Conservation (phyloP, 2,113 vertebrate genomes). For the Tamias sibiricus region DNA sequence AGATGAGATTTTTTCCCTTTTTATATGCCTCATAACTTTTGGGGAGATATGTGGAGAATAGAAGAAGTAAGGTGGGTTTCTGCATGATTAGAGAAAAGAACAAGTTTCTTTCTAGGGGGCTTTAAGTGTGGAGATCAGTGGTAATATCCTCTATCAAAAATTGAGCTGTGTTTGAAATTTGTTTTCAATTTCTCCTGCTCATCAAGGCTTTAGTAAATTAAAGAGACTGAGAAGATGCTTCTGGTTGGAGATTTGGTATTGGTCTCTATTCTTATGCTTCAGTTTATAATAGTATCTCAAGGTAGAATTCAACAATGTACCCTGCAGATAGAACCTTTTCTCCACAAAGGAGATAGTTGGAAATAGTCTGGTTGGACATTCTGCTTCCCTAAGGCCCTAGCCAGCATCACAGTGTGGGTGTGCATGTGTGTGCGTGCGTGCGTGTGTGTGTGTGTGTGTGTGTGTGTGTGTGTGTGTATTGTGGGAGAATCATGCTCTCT, state of each 20-base stretch:
- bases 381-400: background rate
- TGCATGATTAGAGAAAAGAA: background rate
- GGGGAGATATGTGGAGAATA: background rate
- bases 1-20: background rate
- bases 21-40: background rate
- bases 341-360: background rate
- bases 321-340: background rate
- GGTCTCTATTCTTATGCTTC: background rate
- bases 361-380: background rate
- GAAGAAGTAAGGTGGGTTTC: background rate
- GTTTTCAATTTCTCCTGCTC: background rate
- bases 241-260: background rate
- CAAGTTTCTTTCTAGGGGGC: background rate
- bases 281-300: background rate
- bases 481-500: background rate
- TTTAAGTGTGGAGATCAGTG: background rate
- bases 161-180: no score
- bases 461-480: background rate
- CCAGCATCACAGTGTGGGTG: accelerated
- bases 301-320: background rate
- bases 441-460: background rate
- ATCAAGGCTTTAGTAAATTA: background rate
- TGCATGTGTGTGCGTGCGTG: no score
- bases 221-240: background rate
- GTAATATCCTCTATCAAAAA: background rate